Conservation (phyloP, 2,797 vertebrate genomes). For the Rachycentron canadum region DNA sequence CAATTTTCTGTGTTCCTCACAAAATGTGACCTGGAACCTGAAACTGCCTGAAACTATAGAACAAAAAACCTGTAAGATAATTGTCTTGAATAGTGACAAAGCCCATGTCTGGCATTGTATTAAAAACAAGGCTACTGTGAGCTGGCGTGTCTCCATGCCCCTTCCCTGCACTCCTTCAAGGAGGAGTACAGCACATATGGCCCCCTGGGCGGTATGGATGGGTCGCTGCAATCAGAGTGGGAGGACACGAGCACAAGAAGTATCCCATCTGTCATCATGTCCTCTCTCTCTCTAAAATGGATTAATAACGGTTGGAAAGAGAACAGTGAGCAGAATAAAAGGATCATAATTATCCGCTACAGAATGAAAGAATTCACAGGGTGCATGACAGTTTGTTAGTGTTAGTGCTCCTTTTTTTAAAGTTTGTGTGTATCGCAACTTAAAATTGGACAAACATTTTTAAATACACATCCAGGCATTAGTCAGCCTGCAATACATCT, state of each 20-base stretch:
- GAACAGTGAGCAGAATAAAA: conserved; percentile 59
- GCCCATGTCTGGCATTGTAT: conserved; percentile 31
- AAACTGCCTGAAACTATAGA: not conserved
- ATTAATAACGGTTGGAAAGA: conserved; percentile 63
- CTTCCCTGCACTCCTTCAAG: conserved; percentile 74
- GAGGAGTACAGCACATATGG: conserved; percentile 80
- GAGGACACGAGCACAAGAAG: conserved; percentile 71
- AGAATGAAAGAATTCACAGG: conserved; percentile 30
- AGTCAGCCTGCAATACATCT: conserved; percentile 6
- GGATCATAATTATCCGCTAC: conserved; percentile 48
- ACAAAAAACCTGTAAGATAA: conserved; percentile 15
- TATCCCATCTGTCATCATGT: conserved; percentile 78
- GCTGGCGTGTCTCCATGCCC: conserved; percentile 75
- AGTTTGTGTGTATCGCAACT: not conserved
- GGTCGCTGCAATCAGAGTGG: conserved; percentile 71
- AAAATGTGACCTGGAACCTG: not conserved
- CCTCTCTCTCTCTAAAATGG: conserved; percentile 69
- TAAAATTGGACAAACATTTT: not conserved
- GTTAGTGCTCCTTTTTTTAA: conserved; percentile 11
- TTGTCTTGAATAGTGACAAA: conserved; percentile 26
- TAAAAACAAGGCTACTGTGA: conserved; percentile 46
- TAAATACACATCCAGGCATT: conserved; percentile 10
- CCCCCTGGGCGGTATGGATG: conserved; percentile 79
- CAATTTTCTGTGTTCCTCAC: not conserved
- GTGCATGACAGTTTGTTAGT: conserved; percentile 23